Base-by-base conservation (phyloP, 2,113 vertebrate species). In the Ageneiosus marmoratus region DNA sequence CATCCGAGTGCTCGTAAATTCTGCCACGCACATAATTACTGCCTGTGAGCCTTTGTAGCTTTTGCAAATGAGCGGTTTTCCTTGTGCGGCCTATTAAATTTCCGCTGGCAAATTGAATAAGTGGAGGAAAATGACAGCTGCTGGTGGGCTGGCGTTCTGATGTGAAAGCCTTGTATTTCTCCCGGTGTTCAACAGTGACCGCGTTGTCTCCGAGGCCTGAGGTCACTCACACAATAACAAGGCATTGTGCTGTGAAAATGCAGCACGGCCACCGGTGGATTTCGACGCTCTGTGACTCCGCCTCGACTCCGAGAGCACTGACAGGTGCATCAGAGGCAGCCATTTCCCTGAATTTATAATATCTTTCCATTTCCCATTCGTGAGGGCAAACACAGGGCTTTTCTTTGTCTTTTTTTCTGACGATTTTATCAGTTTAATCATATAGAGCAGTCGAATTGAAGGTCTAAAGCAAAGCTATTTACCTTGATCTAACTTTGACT, bases 41-140 rank as follows among this genome's bases (percentile, higher is more conserved):
- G 77, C 55, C 32, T 73, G 2, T 27, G 63, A 34, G 65, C 24
- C 53, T 72, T 50, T 83, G 82, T 79, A 83, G 82, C 82, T 79
- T 79, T 83, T 83, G 41, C 75, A 77, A 83, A 84, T 83, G 82
- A 83, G 82, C 51, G 76, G 82, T 78, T 83, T 83, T 79, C 75
- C 82, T 83, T 78, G 75, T 83, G 63, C 65, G 41, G 75, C 75
- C 82, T 83, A 83, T 83, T 83, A 83, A 83, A 83, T 83, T 83
- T 83, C 82, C 83, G 20, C 37, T 67, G 22, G 76, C 82, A 83
- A 83, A 83, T 83, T 83, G 75, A 84, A 79, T 84, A 79, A 84
- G 76, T 73, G 76, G 27, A 73, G 83, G 65, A n/a, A 72, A 62
- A 79, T 53, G 83, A 79, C 83, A 84, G 83, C 76, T 84, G 76